These are phyloP conservation scores for Psylliodes chrysocephalus DNA, from an alignment of 2,888 invertebrate species.

Conservation along the genomic window DNA sequence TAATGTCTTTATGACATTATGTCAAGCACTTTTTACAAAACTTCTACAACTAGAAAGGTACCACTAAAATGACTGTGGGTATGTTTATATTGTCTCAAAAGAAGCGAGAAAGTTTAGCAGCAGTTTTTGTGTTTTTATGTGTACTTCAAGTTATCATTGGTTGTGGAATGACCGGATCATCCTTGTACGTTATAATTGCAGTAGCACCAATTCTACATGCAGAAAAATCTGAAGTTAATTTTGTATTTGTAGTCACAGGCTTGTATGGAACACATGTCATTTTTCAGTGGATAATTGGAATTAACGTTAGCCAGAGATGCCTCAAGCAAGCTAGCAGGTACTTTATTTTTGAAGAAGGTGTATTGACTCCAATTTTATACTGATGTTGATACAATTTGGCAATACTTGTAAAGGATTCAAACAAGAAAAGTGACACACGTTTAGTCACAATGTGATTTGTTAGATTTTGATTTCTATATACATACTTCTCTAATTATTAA, in stretches of 20 bases:
- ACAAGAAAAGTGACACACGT: no score
- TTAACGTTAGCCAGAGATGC: conserved; percentile 61
- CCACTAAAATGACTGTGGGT: conserved; percentile 52
- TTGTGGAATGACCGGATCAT: conserved; percentile 54
- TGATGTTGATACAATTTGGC: no score
- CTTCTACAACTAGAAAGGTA: conserved; percentile 28
- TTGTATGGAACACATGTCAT: conserved; percentile 60
- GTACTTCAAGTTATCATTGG: conserved; percentile 58
- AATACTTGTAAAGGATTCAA: no score
- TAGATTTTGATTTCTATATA: no score
- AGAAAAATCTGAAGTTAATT: conserved; percentile 61
- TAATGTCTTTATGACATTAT: conserved; percentile 37
- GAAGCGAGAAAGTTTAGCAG: conserved; percentile 52
- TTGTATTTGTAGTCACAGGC: conserved; percentile 60
- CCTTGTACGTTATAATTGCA: conserved; percentile 57
- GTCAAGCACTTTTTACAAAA: conserved; percentile 17
- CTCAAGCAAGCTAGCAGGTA: conserved; percentile 61
- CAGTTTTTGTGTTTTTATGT: conserved; percentile 54
- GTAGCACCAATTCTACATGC: conserved; percentile 59
- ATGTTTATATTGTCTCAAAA: conserved; percentile 53
- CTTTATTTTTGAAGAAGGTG: no score
- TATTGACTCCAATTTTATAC: no score
- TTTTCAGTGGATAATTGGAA: conserved; percentile 59
- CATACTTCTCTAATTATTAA: no score
- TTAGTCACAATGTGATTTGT: no score